Base-by-base conservation (phyloP, 2,113 vertebrate species). In the Antennarius striatus region DNA sequence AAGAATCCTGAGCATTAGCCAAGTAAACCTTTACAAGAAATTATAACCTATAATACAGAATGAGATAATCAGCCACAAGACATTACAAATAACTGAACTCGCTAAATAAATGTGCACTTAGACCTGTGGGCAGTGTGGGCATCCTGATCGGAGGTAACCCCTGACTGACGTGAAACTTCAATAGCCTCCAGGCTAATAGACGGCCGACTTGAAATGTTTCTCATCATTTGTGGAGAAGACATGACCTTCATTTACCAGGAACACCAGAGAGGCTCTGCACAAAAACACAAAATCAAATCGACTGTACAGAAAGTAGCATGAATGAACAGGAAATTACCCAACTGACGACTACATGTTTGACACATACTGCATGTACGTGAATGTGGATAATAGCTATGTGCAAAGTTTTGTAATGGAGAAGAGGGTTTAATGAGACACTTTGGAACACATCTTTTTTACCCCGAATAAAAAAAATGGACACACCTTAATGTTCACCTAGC, bases 171-270 rank as follows among this genome's bases (percentile, higher is more conserved):
- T 46, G 53, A 28, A 6, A 16, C 9, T 47, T 14, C 11, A 15
- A 15, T 4, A 4, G 54, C 39, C 28, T 48, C 39, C 12, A 12
- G n/a, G 4, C 17, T 58, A 57, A 17, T 89, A 85, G 0, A 13
- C 15, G 0, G 93, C 91, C 0, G 93, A 93, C 70, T 93, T 97
- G 74, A 93, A 97, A 88, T 96, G 95, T 40, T 94, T 86, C 16
- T 97, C 95, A 76, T 97, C 95, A 58, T 93, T 82, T 0, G 95
- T 95, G 6, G 89, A 92, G 80, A 94, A 97, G 84, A 96, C 92
- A 55, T 95, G 93, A 14, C 95, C 95, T 86, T 96, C 92, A 0
- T 91, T 94, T 73, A 93, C 86, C 3, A 96, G 94, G 82, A 94
- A 95, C 29, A 89, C 89, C 83, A 96, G 88, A 0, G 93, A 93